phyloP scores from a whole-genome alignment of 2,888 invertebrate species.

The Pocota personata region DNA sequence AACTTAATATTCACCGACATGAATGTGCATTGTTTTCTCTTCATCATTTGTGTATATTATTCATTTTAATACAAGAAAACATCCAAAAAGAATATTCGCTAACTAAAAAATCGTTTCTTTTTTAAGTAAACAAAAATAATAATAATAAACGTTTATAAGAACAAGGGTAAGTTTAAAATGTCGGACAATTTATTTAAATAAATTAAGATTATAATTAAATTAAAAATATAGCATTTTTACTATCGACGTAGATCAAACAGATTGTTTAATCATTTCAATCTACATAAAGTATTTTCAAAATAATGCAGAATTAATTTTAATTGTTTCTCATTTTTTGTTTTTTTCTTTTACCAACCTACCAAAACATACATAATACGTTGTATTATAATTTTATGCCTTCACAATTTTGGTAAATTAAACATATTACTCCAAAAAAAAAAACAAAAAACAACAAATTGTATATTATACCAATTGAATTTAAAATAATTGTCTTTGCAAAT shows the following conservation, averaged over 20 bases:
- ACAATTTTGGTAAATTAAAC: constrained; percentile 4
- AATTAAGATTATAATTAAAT: constrained; percentile 5
- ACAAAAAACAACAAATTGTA: constrained; percentile 11
- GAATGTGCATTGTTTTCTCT: constrained; percentile 26
- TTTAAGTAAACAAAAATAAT: background rate
- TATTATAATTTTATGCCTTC: constrained; percentile 2
- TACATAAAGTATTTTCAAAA: background rate
- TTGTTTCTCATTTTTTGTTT: background rate
- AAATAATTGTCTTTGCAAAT: constrained; percentile 20
- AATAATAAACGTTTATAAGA: background rate
- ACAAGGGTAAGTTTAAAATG: constrained; percentile 2
- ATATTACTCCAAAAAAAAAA: constrained; percentile 12
- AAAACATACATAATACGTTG: background rate
- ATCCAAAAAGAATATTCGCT: background rate
- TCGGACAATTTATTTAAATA: constrained; percentile 16
- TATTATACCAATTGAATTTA: constrained; percentile 23
- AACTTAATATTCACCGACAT: constrained; percentile 25
- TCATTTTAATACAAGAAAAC: constrained; percentile 1
- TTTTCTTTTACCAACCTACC: background rate
- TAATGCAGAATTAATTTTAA: background rate
- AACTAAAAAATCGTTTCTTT: background rate
- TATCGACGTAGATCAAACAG: constrained; percentile 3
- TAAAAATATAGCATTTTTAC: constrained; percentile 38
- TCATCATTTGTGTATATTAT: constrained; percentile 28
- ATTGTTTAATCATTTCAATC: background rate